Base-by-base conservation (phyloP, 1,140 invertebrate genomes). In the Acromyrmex charruanus region DNA sequence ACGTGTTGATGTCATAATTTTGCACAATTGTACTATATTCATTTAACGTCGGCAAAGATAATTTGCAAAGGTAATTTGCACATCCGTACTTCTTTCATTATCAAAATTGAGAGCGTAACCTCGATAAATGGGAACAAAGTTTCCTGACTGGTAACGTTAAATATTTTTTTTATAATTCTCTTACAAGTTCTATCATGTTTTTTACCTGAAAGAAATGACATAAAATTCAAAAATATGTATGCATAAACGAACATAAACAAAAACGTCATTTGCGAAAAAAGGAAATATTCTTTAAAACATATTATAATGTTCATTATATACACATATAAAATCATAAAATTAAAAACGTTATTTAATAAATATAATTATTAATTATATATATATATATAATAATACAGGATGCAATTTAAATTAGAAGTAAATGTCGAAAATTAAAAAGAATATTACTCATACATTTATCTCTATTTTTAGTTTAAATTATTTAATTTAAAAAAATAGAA, bases 1-100 rank as follows among this genome's bases (percentile, higher is more conserved):
- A 16, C 10, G 10, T 80, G 31, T 68, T 31, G 25, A 3, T 80
- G 31, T 68, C 31, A 55, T 12, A 80, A 80, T 16, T 80, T 14
- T 18, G 58, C 7, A 77, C 55, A 6, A 44, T 77, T 49, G 21
- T 44, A 75, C 10, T 10, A 16, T 71, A 58, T 71, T 58, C 10
- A 10, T 51, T 68, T 35, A 44, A 21, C 25, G 18, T 28, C 21
- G 16, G 12, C 16, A 35, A 66, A 51, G 21, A 18, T 18, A 61
- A 68, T 53, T 68, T 68, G 61, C 28, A 66, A 80, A 35, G 14
- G 25, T 66, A 66, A 80, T 80, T 82, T 49, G 12, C 68, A 61
- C 39, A 61, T 59, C 9, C 0, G 25, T 35, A 1, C 25, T 74
- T 74, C 18, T 74, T n/a, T 81, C 31, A 21, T 72, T 61, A 72